Conservation (phyloP, 2,888 invertebrate species). For the Chrysomela aeneicollis region DNA sequence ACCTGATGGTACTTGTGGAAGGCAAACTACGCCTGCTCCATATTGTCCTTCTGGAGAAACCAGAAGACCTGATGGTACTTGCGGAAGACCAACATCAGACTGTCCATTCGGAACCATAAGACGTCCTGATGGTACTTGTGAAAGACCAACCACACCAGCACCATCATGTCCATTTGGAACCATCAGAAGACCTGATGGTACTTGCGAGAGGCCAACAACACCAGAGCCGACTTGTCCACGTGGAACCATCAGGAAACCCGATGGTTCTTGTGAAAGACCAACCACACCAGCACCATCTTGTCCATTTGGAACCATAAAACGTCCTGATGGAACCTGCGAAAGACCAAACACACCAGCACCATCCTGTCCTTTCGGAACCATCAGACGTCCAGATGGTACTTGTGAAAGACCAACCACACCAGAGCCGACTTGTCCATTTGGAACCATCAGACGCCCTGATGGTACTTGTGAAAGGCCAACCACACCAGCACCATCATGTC, state of each 20-base stretch:
- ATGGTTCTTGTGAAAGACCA: conserved; percentile 24
- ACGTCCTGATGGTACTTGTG: conserved; percentile 28
- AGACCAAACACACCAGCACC: conserved; percentile 26
- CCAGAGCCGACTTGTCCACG: conserved; percentile 25
- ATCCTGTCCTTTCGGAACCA: conserved; percentile 31
- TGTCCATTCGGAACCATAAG: conserved; percentile 29
- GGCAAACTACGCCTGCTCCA: conserved; percentile 10
- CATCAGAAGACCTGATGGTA: conserved; percentile 23
- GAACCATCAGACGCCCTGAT: conserved; percentile 20
- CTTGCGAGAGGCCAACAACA: conserved; percentile 28
- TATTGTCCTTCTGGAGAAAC: conserved; percentile 22
- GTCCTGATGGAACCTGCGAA: conserved; percentile 28
- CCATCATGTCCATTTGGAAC: conserved; percentile 32
- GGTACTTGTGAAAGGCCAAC: conserved; percentile 32
- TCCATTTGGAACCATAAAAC: conserved; percentile 27
- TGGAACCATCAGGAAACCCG: conserved; percentile 22
- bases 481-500: conserved; percentile 26
- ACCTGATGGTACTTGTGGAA: conserved; percentile 28
- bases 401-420: conserved; percentile 24
- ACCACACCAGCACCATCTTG: conserved; percentile 21
- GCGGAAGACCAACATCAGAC: conserved; percentile 13
- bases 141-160: conserved; percentile 11
- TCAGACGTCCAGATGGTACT: conserved; percentile 22
- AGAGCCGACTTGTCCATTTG: conserved; percentile 26
- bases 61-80: conserved; percentile 23